Conservation (phyloP, 2,797 vertebrate genomes). For the Liasis olivaceus region DNA sequence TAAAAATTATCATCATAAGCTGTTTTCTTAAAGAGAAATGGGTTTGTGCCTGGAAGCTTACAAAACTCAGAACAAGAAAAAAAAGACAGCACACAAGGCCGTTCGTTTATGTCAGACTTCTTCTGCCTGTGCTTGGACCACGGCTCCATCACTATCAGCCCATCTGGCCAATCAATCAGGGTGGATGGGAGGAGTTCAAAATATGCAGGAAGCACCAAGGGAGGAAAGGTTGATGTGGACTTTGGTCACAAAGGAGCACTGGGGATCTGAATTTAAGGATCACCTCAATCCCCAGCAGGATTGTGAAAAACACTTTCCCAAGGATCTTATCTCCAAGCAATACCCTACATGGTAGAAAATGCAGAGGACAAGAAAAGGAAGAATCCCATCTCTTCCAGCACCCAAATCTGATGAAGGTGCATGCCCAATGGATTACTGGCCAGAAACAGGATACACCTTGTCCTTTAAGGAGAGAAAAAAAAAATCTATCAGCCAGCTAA, state of each 20-base stretch:
- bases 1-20: slow-evolving; percentile 10
- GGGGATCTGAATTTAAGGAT: too few species aligned
- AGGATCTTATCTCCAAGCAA: background rate
- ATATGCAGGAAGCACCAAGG: too few species aligned
- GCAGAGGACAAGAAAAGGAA: background rate
- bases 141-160: too few species aligned
- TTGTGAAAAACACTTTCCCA: background rate
- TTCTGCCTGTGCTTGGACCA: too few species aligned
- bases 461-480: background rate
- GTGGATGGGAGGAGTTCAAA: too few species aligned
- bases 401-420: background rate
- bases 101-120: too few species aligned
- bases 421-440: background rate
- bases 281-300: background rate
- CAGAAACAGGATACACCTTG: background rate
- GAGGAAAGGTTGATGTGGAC: too few species aligned
- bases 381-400: background rate
- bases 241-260: too few species aligned
- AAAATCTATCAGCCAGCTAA: background rate
- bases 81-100: slow-evolving; percentile 17
- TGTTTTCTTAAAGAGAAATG: background rate
- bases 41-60: too few species aligned
- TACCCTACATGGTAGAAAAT: background rate
- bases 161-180: too few species aligned
- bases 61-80: slow-evolving; percentile 13